Evolutionary conservation across 2,113 vertebrate genomes (phyloP).

Genomic region (Scalopus aquaticus): DNA sequence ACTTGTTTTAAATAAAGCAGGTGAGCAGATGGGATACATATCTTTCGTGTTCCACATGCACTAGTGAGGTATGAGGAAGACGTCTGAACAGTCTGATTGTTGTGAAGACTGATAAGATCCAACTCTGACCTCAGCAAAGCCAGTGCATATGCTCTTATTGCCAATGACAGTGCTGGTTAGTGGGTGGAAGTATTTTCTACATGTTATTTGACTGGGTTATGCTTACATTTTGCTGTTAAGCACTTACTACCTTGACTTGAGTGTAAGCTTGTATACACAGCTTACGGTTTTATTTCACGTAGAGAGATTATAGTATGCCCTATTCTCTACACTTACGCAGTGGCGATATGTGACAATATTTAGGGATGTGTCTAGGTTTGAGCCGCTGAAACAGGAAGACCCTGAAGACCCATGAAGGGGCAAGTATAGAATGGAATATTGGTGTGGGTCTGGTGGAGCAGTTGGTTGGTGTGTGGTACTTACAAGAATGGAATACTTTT

Average conservation of each 20-base stretch:
- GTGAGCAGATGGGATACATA: slow-evolving; percentile 80
- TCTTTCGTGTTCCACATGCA: background rate
- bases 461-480: no score
- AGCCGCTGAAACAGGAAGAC: background rate
- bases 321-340: background rate
- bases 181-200: background rate
- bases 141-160: background rate
- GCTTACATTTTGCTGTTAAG: background rate
- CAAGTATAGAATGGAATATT: background rate
- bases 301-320: background rate
- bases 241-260: background rate
- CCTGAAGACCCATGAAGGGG: background rate
- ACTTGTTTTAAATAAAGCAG: slow-evolving; percentile 95
- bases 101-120: slow-evolving; percentile 87
- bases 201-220: background rate
- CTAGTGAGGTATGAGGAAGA: slow-evolving; percentile 84
- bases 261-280: background rate
- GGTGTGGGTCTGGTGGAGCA: no score
- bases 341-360: background rate
- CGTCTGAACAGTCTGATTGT: slow-evolving; percentile 79
- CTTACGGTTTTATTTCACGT: background rate
- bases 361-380: background rate
- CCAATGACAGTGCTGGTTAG: background rate
- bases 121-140: slow-evolving; percentile 85
- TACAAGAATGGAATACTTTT: no score